Conservation (phyloP, 2,888 invertebrate genomes). For the Andrena praecox region DNA sequence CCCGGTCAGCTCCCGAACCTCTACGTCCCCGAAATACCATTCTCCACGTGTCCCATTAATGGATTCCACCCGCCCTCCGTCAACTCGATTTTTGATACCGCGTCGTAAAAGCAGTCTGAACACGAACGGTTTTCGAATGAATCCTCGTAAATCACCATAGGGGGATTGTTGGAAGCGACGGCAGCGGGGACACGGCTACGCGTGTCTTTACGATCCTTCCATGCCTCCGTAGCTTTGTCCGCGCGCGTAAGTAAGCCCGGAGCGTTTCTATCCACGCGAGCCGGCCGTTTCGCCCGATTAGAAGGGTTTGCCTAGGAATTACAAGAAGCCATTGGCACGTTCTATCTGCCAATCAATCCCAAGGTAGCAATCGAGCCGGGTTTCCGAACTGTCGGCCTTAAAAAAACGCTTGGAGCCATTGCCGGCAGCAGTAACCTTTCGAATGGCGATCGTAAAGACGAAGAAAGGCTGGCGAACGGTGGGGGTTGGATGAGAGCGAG, state of each 20-base stretch:
- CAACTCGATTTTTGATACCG: conserved; percentile 51
- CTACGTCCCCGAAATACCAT: conserved; percentile 17
- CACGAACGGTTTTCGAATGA: conserved; percentile 6
- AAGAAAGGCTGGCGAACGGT: conserved; percentile 47
- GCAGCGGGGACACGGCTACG: not conserved
- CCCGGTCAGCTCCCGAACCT: conserved; percentile 15
- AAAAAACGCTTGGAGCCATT: conserved; percentile 74
- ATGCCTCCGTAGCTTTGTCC: not conserved
- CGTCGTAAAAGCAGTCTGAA: conserved; percentile 43
- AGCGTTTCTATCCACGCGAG: conserved; percentile 11
- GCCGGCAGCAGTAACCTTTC: conserved; percentile 71
- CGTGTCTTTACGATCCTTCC: not conserved
- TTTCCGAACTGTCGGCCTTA: conserved; percentile 65
- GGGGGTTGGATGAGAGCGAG: not conserved
- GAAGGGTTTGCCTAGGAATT: conserved; percentile 65
- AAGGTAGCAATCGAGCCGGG: conserved; percentile 63
- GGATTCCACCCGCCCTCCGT: not conserved
- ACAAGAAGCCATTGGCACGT: conserved; percentile 64
- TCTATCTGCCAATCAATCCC: conserved; percentile 72
- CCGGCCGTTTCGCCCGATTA: conserved; percentile 40
- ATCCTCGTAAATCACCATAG: conserved; percentile 9
- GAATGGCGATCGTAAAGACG: conserved; percentile 75
- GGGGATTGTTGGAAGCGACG: not conserved
- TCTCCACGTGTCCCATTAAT: not conserved
- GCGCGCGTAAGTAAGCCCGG: too few species aligned